phyloP scores from a whole-genome alignment of 1,140 invertebrate species.

The Zophobas atratus region DNA sequence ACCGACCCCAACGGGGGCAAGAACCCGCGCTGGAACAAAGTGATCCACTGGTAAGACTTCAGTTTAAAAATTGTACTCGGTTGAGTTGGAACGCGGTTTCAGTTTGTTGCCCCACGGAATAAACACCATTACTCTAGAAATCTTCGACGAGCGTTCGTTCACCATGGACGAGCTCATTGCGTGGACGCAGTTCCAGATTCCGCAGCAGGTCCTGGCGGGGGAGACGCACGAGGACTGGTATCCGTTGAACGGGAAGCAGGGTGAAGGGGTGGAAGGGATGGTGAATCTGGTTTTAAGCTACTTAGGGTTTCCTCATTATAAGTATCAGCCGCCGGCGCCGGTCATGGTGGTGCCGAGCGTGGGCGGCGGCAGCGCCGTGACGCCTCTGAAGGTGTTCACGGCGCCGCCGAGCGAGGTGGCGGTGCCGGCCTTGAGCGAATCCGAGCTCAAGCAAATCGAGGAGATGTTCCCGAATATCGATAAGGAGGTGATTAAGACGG shows the following conservation, averaged over 20 bases:
- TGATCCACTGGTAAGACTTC: conserved; percentile 84
- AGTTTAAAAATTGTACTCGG: neutral
- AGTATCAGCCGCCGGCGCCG: conserved; percentile 55
- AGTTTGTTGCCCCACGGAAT: conserved; percentile 91
- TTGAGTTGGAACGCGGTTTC: conserved; percentile 59
- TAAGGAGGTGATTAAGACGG: conserved; percentile 91
- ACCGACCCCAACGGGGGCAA: conserved; percentile 96
- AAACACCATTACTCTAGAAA: conserved; percentile 91
- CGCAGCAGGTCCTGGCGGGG: conserved; percentile 84
- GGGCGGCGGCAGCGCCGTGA: conserved; percentile 65
- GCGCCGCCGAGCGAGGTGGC: conserved; percentile 62
- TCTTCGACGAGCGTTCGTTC: conserved; percentile 97
- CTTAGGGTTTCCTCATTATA: conserved; percentile 71
- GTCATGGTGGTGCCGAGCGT: conserved; percentile 61
- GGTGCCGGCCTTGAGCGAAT: conserved; percentile 73
- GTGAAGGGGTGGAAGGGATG: conserved; percentile 93
- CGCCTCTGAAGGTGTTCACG: conserved; percentile 71
- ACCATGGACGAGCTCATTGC: conserved; percentile 96
- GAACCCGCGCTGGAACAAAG: conserved; percentile 96
- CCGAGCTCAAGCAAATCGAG: conserved; percentile 88
- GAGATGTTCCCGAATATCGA: conserved; percentile 98
- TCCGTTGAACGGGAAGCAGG: conserved; percentile 91
- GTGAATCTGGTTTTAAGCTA: conserved; percentile 85
- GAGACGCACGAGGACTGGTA: conserved; percentile 96
- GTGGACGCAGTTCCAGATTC: conserved; percentile 91